Percentiles rank a stretch among this genome's conserved stretches.
Evolutionary conservation across 2,888 invertebrate genomes (phyloP).

Genomic region (Melanostoma mellinum): DNA sequence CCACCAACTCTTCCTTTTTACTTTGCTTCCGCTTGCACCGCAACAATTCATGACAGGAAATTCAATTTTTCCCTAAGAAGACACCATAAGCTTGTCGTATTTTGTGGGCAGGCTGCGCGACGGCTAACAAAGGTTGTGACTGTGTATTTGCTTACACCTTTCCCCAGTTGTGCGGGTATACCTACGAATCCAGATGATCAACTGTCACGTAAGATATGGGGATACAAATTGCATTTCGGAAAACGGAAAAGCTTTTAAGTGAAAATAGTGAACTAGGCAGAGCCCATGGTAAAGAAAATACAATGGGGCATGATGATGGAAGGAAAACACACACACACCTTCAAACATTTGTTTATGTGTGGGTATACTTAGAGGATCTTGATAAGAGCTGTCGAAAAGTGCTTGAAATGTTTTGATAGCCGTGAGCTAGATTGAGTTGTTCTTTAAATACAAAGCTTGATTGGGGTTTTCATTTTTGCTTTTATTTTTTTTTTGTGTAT

Average conservation of each 20-base stretch:
- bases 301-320: conserved; percentile 1
- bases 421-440: conserved; percentile 10
- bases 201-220: conserved; percentile 45
- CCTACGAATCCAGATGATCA: conserved; percentile 43
- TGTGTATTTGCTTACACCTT: conserved; percentile 21
- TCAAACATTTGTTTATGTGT: too few relatives aligned
- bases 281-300: conserved; percentile 7
- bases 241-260: conserved; percentile 49
- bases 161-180: conserved; percentile 11
- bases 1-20: not conserved
- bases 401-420: conserved; percentile 1
- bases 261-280: conserved; percentile 43
- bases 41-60: conserved; percentile 30
- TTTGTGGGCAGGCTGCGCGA: not conserved
- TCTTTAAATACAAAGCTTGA: not conserved
- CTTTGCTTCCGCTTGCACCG: not conserved
- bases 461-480: too few relatives aligned
- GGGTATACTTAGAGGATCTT: conserved; percentile 24
- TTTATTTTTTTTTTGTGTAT: too few relatives aligned
- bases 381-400: conserved; percentile 25
- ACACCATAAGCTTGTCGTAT: conserved; percentile 30
- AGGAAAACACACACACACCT: not conserved
- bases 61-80: conserved; percentile 46
- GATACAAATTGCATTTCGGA: conserved; percentile 60
- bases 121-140: not conserved